Percentiles rank a stretch among this genome's conserved stretches.
phyloP scores from a whole-genome alignment of 2,113 vertebrate genomes.

The Syngnathus typhle region DNA sequence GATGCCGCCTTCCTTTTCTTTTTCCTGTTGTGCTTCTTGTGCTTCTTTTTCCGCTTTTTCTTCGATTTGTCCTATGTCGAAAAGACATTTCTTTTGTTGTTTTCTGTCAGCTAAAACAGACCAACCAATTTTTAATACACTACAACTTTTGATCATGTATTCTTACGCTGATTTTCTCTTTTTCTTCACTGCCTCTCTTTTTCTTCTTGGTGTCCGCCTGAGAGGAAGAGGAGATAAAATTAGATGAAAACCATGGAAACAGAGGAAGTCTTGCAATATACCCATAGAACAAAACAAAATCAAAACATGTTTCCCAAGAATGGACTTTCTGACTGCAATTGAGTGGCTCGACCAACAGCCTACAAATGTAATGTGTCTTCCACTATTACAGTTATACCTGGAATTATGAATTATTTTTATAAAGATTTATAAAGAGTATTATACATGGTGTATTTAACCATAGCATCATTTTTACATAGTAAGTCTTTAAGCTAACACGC shows the following conservation, averaged over 20 bases:
- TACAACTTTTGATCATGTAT: conserved; percentile 52
- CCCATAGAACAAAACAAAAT: neutral
- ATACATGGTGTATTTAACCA: no score
- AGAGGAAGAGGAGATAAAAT: neutral
- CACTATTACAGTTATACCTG: neutral
- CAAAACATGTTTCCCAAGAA: conserved; percentile 8
- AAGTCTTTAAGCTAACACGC: no score
- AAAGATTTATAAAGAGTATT: no score
- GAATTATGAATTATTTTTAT: neutral
- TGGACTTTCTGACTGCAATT: neutral
- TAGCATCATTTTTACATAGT: no score
- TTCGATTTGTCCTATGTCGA: conserved; percentile 73
- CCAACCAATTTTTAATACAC: neutral
- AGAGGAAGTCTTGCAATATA: conserved; percentile 3
- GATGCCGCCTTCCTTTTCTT: conserved; percentile 87
- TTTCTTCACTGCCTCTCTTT: conserved; percentile 80
- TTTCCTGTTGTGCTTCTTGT: conserved; percentile 92
- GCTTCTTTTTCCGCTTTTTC: conserved; percentile 92
- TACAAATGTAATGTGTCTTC: neutral
- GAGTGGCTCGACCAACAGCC: neutral
- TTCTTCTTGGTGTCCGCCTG: conserved; percentile 86
- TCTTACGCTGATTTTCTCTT: conserved; percentile 74
- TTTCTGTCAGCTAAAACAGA: neutral
- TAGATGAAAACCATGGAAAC: conserved; percentile 5
- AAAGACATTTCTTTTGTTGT: neutral